phyloP scores from a whole-genome alignment of 92 coral and sea anemone species.

The Micromussa lordhowensis region DNA sequence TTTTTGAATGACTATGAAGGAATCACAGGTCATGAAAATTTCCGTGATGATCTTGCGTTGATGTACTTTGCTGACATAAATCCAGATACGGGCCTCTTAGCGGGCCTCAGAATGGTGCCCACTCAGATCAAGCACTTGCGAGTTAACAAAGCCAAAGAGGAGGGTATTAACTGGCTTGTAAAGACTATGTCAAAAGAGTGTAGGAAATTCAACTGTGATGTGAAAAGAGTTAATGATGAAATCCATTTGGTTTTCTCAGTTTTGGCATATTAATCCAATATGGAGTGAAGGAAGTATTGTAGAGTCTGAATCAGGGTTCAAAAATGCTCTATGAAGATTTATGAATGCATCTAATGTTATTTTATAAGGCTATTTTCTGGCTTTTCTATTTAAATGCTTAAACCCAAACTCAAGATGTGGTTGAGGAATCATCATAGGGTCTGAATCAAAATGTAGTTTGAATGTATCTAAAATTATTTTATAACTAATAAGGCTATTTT shows the following conservation, averaged over 20 bases:
- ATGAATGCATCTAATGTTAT: not conserved
- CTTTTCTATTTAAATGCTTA: not conserved
- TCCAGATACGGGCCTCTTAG: conserved; percentile 63
- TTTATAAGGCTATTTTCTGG: not conserved
- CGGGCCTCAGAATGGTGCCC: conserved; percentile 78
- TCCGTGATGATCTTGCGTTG: conserved; percentile 76
- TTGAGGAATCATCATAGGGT: too few species aligned
- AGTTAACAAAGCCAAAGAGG: conserved; percentile 78
- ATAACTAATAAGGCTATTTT: not conserved
- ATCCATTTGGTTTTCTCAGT: conserved; percentile 64
- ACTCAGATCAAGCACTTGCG: conserved; percentile 80
- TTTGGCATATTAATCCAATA: not conserved
- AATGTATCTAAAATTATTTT: not conserved
- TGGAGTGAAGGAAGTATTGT: not conserved
- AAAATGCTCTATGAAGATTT: not conserved
- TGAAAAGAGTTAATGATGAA: conserved; percentile 70
- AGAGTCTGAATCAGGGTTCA: not conserved
- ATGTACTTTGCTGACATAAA: conserved; percentile 83
- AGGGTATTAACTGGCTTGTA: conserved; percentile 80
- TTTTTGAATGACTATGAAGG: conserved; percentile 89
- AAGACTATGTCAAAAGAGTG: conserved; percentile 84
- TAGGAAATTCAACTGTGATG: conserved; percentile 68
- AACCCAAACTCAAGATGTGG: too few species aligned
- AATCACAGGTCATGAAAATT: conserved; percentile 75
- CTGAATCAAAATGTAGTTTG: too few species aligned